Conservation (phyloP, 2,797 vertebrate species). For the Phoebastria nigripes region DNA sequence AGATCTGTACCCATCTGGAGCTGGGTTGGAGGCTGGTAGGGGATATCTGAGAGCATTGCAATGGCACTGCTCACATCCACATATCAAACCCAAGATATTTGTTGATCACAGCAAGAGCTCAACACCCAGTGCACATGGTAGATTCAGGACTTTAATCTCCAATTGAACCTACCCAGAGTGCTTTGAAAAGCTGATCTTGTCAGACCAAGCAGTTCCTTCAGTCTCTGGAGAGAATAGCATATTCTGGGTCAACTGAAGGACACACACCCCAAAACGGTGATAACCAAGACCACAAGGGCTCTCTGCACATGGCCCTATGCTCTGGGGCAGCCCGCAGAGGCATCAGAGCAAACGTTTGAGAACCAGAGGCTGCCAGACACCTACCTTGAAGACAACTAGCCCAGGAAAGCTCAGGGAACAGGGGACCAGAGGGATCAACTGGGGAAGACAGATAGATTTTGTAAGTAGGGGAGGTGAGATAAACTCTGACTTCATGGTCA, state of each 20-base stretch:
- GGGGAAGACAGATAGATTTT: background rate
- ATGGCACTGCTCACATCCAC: background rate
- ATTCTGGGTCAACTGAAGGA: background rate
- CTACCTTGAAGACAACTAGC: background rate
- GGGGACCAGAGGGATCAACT: background rate
- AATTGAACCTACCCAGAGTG: background rate
- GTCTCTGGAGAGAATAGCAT: background rate
- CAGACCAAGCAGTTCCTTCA: background rate
- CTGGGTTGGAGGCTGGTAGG: background rate
- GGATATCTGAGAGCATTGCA: background rate
- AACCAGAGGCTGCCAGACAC: background rate
- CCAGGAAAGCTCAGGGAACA: background rate
- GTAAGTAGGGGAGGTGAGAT: background rate
- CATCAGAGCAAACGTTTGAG: background rate
- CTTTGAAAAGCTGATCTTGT: background rate
- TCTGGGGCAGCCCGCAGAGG: background rate
- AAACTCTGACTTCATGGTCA: background rate
- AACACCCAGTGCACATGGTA: background rate
- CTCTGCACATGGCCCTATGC: background rate
- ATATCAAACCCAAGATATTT: background rate
- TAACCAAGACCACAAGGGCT: background rate
- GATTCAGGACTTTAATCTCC: background rate
- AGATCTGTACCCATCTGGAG: background rate
- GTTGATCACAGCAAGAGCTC: background rate
- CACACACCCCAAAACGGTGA: accelerated